Conservation (phyloP, 2,113 vertebrate genomes). For the Forbesichthys papilliferus region DNA sequence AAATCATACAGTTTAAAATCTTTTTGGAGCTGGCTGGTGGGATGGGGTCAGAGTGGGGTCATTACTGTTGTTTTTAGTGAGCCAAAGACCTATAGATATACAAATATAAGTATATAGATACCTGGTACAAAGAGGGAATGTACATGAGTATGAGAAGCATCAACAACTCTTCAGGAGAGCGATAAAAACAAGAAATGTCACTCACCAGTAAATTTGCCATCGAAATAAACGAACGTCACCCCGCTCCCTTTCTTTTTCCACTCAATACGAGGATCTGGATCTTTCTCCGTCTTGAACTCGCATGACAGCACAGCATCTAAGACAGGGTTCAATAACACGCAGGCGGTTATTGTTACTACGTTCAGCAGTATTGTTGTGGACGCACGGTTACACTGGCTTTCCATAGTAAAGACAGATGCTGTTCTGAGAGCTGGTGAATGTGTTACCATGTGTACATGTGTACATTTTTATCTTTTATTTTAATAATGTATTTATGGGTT, state of each 20-base stretch:
- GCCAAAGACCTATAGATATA: no score
- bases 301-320: slow-evolving; percentile 86
- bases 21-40: no score
- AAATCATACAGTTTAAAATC: no score
- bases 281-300: slow-evolving; percentile 81
- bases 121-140: neutral
- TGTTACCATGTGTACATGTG: neutral
- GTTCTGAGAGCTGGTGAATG: neutral
- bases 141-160: neutral
- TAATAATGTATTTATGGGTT: neutral
- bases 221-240: slow-evolving; percentile 88
- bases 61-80: no score
- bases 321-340: neutral
- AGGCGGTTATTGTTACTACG: neutral
- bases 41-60: no score
- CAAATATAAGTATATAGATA: neutral
- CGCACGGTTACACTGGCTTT: no score
- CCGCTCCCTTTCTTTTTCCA: slow-evolving; percentile 88
- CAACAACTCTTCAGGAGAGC: neutral
- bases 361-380: neutral
- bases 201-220: slow-evolving; percentile 82
- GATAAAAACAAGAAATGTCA: slow-evolving; percentile 26
- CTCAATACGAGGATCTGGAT: slow-evolving; percentile 81
- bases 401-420: neutral
- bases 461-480: no score